Conservation (phyloP, 2,113 vertebrate genomes). For the Pomatorhinus ruficollis region DNA sequence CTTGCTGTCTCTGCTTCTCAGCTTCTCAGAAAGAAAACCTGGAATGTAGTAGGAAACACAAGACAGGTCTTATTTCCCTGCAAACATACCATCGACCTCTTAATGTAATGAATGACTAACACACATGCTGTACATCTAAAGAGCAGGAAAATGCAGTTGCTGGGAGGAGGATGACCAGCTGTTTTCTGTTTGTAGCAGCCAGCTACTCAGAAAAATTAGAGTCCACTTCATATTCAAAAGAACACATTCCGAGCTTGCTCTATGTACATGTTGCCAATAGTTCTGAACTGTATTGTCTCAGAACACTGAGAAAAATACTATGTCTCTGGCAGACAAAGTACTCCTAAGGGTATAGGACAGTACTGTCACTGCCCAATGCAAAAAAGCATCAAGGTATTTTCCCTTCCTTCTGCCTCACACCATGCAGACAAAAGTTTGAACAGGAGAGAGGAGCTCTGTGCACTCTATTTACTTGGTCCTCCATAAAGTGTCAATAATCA, state of each 20-base stretch:
- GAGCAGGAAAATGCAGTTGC: neutral
- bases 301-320: neutral
- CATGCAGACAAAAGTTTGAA: neutral
- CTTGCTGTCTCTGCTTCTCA: neutral
- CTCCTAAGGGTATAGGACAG: neutral
- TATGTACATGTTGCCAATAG: neutral
- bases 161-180: neutral
- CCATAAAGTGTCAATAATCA: neutral
- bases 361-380: neutral
- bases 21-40: neutral
- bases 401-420: neutral
- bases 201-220: neutral
- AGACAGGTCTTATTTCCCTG: neutral
- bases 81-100: neutral
- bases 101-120: neutral
- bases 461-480: neutral
- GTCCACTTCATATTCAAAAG: neutral
- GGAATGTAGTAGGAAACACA: neutral
- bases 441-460: neutral
- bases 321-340: neutral
- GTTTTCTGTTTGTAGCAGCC: neutral
- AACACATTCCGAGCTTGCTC: neutral
- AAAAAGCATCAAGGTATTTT: neutral
- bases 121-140: too few species aligned
- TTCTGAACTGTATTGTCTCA: neutral